A percentile compares a stretch with the other conserved stretches of the same genome.
These are phyloP conservation scores for Iselma pallidipennis DNA, from an alignment of 2,888 invertebrate genomes.

Conservation along the genomic window DNA sequence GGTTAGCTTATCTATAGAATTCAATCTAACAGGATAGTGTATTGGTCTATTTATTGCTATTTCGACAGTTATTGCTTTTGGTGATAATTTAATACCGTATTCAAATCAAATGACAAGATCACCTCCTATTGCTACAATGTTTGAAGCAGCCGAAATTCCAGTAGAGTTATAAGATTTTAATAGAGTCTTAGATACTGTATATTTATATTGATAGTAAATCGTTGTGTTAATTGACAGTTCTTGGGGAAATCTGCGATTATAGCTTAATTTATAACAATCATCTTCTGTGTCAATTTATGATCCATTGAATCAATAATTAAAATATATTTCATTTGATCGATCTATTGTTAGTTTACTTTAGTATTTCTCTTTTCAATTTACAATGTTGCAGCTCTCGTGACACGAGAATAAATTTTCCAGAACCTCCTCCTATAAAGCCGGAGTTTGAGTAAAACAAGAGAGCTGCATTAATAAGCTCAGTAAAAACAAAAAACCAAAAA, in stretches of 20 bases:
- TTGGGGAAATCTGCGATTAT: background rate
- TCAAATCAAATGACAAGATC: too few relatives aligned
- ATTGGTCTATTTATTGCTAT: background rate
- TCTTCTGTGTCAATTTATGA: background rate
- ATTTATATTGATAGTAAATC: too few relatives aligned
- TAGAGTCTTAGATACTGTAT: too few relatives aligned
- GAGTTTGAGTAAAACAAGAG: constrained; percentile 13
- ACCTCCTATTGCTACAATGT: too few relatives aligned
- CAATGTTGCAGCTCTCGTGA: background rate
- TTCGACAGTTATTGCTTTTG: background rate
- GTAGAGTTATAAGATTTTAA: too few relatives aligned
- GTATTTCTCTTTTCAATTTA: too few relatives aligned
- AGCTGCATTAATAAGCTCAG: constrained; percentile 18
- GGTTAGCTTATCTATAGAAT: background rate
- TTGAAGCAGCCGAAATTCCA: too few relatives aligned
- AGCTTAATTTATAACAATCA: background rate
- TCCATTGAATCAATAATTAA: background rate
- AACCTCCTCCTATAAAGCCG: too few relatives aligned
- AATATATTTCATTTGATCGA: too few relatives aligned
- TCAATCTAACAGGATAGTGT: background rate
- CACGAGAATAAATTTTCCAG: background rate
- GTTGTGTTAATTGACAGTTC: background rate
- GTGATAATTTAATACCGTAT: too few relatives aligned
- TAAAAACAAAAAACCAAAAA: background rate
- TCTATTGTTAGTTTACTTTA: too few relatives aligned